Conservation (phyloP, 2,113 vertebrate genomes). For the Mungos mungo region DNA sequence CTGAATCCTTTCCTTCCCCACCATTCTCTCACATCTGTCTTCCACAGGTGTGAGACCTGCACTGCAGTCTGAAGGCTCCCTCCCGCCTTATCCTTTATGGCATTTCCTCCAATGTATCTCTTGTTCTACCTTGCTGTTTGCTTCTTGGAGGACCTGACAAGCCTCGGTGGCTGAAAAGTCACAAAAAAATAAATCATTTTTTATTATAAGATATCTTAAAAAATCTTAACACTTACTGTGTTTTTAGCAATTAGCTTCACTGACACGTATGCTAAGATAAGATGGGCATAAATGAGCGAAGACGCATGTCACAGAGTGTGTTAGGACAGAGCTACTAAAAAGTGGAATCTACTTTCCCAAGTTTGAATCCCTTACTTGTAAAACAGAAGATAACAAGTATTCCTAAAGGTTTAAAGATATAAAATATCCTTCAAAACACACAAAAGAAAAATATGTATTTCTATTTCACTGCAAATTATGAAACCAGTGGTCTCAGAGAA, state of each 20-base stretch:
- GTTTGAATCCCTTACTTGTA: not conserved
- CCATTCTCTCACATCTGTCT: not conserved
- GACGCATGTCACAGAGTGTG: not conserved
- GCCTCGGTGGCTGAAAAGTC: not conserved
- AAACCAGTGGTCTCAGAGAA: not conserved
- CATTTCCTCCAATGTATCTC: not conserved
- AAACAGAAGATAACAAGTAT: not conserved
- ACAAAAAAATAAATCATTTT: constrained; percentile 1
- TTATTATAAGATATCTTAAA: not conserved
- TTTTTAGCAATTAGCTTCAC: not conserved
- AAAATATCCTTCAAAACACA: not conserved
- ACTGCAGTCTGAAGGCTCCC: not conserved
- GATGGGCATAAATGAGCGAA: not conserved
- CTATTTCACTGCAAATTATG: not conserved
- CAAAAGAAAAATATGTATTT: not conserved
- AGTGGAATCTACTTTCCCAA: not conserved
- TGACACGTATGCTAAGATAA: not conserved
- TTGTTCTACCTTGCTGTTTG: not conserved
- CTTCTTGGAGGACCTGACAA: not conserved
- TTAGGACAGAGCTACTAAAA: not conserved
- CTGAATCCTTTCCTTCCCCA: not conserved
- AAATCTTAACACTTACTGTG: not conserved
- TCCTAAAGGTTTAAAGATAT: not conserved
- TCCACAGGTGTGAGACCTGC: not conserved
- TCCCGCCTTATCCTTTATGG: not conserved